Conservation (phyloP, 2,797 vertebrate genomes). For the Sebastes diploproa region DNA sequence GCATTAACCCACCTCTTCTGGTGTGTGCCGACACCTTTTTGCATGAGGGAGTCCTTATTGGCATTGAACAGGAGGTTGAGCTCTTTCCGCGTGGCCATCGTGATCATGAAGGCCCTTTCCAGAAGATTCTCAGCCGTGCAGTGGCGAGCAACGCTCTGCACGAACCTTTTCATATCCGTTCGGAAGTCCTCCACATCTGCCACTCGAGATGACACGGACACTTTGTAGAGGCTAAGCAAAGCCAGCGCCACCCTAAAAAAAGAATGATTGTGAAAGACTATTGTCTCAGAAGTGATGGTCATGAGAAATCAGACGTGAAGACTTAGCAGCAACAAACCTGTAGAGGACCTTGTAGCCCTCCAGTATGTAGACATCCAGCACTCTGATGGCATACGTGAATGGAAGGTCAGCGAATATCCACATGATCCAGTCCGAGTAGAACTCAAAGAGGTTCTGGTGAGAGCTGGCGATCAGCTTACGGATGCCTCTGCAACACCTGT, state of each 20-base stretch:
- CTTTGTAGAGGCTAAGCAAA: constrained; percentile 86
- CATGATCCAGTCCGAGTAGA: constrained; percentile 90
- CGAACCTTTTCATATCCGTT: constrained; percentile 85
- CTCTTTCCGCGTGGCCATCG: constrained; percentile 86
- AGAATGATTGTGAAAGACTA: constrained; percentile 17
- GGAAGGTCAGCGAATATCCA: constrained; percentile 92
- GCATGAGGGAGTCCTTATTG: constrained; percentile 85
- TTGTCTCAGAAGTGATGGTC: not conserved
- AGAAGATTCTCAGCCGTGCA: constrained; percentile 80
- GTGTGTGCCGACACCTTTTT: constrained; percentile 84
- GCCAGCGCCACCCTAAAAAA: constrained; percentile 83
- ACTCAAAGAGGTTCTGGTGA: constrained; percentile 87
- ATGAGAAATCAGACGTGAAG: not conserved
- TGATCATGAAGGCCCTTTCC: constrained; percentile 85
- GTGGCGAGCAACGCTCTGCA: constrained; percentile 81
- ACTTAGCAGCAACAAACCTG: constrained; percentile 62
- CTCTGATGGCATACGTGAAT: constrained; percentile 85
- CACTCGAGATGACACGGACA: constrained; percentile 78
- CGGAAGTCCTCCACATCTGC: constrained; percentile 83
- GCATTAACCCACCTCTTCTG: constrained; percentile 82
- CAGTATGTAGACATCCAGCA: constrained; percentile 88
- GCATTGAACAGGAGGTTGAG: constrained; percentile 90
- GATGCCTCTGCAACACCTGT: constrained; percentile 88
- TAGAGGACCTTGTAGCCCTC: constrained; percentile 93
- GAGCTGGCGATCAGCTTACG: constrained; percentile 87